Conservation (phyloP, 2,888 invertebrate species). For the Lumbricus terrestris region DNA sequence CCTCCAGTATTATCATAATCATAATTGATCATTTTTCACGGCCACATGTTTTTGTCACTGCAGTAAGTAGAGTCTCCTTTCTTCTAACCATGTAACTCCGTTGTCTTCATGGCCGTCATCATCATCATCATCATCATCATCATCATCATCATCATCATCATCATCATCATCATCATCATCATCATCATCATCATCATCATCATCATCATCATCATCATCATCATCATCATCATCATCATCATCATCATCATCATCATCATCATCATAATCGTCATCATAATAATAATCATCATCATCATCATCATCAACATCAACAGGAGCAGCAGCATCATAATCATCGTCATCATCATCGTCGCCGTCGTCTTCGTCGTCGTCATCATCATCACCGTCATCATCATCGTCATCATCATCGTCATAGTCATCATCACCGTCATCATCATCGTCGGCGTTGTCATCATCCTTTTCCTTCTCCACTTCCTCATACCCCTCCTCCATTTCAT, state of each 20-base stretch:
- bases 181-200: neutral
- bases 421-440: conserved; percentile 22
- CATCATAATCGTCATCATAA: conserved; percentile 24
- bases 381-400: conserved; percentile 11
- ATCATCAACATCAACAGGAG: conserved; percentile 11
- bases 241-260: neutral
- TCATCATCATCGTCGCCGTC: conserved; percentile 21
- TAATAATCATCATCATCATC: conserved; percentile 11
- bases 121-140: neutral
- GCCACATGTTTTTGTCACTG: neutral
- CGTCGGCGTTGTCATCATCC: conserved; percentile 14
- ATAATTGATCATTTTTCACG: neutral
- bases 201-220: neutral
- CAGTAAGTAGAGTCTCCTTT: too few relatives aligned
- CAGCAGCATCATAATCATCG: conserved; percentile 20
- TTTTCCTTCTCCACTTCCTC: too few relatives aligned
- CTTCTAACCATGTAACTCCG: neutral
- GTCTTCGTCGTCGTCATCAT: conserved; percentile 23
- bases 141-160: neutral
- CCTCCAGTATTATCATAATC: neutral
- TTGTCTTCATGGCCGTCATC: neutral
- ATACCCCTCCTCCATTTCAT: too few relatives aligned
- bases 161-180: neutral
- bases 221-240: neutral
- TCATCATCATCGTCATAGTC: conserved; percentile 21